phyloP scores from a whole-genome alignment of 2,888 invertebrate species.

The Muscina levida region DNA sequence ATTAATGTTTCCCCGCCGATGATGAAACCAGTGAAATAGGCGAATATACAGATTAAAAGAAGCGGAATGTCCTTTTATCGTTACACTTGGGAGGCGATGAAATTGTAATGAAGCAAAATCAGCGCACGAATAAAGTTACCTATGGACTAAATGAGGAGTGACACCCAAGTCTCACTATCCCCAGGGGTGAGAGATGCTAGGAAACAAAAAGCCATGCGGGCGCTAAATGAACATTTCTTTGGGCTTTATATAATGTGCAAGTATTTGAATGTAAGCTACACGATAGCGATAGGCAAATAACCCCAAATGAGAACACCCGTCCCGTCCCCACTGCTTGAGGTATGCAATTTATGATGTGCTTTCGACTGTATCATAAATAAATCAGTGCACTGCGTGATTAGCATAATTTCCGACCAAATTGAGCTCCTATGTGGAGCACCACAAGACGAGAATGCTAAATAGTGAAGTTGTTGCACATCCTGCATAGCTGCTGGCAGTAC shows the following conservation, averaged over 20 bases:
- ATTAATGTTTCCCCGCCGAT: too few relatives aligned
- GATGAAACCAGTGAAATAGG: too few relatives aligned
- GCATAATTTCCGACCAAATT: constrained; percentile 69
- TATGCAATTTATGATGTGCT: constrained; percentile 67
- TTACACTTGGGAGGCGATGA: too few relatives aligned
- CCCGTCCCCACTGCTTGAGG: background rate
- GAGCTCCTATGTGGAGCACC: constrained; percentile 37
- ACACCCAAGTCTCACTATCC: too few relatives aligned
- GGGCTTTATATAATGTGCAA: background rate
- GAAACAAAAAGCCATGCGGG: too few relatives aligned
- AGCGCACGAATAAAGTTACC: too few relatives aligned
- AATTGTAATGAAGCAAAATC: too few relatives aligned
- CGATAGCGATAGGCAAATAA: background rate
- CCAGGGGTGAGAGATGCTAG: too few relatives aligned
- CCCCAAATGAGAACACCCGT: background rate
- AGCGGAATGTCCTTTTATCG: too few relatives aligned
- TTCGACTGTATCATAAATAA: constrained; percentile 67
- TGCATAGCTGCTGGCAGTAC: background rate
- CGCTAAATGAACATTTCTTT: background rate
- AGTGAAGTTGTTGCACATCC: background rate
- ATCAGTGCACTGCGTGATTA: constrained; percentile 66
- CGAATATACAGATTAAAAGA: too few relatives aligned
- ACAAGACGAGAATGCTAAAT: constrained; percentile 13
- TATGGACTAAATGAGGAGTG: too few relatives aligned
- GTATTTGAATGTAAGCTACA: background rate